A percentile compares a stretch with the other conserved stretches of the same genome.
Evolutionary conservation across 2,888 invertebrate genomes (phyloP).

Genomic region (Limnephilus rhombicus): DNA sequence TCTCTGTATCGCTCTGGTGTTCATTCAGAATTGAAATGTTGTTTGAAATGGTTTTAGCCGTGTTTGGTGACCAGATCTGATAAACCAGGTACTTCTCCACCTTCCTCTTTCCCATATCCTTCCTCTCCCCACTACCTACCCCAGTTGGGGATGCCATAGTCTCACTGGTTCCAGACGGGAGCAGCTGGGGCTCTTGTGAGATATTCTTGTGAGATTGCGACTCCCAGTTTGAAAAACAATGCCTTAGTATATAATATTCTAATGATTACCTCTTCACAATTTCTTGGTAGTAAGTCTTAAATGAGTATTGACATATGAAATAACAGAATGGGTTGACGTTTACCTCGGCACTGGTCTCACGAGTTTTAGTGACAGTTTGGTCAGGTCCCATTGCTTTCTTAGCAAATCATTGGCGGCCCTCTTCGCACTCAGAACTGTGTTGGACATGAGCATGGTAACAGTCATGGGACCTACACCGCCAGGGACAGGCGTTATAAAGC

Average conservation of each 20-base stretch:
- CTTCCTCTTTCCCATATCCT: too few species aligned
- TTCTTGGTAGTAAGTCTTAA: not conserved
- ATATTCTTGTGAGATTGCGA: too few species aligned
- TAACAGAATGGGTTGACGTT: not conserved
- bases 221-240: too few species aligned
- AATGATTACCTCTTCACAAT: not conserved
- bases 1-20: too few species aligned
- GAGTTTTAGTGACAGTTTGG: slow-evolving; percentile 81
- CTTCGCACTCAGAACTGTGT: slow-evolving; percentile 92
- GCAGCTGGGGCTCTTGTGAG: too few species aligned
- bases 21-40: too few species aligned
- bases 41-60: too few species aligned
- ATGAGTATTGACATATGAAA: not conserved
- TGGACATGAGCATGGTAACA: slow-evolving; percentile 97
- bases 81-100: too few species aligned
- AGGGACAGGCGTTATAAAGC: slow-evolving; percentile 95
- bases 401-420: slow-evolving; percentile 79
- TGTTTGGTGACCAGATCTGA: too few species aligned
- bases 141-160: too few species aligned
- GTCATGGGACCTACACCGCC: slow-evolving; percentile 99
- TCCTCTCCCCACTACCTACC: too few species aligned
- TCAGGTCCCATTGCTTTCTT: slow-evolving; percentile 84
- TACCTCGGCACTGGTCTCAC: slow-evolving; percentile 91
- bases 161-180: too few species aligned
- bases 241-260: not conserved